phyloP scores from a whole-genome alignment of 2,113 vertebrate species.

The Rhadina sibilatrix region DNA sequence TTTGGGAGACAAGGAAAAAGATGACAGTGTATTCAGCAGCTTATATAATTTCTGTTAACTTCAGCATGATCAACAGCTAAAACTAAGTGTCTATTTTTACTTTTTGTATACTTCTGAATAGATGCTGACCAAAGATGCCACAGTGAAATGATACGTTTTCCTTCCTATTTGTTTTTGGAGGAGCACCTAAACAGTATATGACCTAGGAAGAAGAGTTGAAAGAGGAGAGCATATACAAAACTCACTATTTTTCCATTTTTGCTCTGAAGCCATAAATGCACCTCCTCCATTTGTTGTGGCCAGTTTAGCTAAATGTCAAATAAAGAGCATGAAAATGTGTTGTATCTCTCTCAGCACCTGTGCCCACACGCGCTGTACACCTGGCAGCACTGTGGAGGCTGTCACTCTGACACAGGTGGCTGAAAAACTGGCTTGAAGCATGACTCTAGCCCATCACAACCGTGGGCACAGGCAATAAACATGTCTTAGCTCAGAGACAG shows the following conservation, averaged over 20 bases:
- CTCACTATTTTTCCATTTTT: neutral
- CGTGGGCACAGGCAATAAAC: rapidly evolving
- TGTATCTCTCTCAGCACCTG: neutral
- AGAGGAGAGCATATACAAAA: neutral
- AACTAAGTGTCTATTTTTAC: neutral
- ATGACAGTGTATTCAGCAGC: neutral
- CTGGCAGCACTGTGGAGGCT: neutral
- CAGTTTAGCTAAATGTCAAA: neutral
- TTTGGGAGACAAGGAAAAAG: neutral
- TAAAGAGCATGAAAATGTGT: neutral
- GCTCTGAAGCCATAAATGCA: neutral
- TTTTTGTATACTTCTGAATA: neutral
- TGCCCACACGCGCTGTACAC: neutral
- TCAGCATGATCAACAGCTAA: neutral
- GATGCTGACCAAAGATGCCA: neutral
- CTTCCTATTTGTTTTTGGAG: neutral
- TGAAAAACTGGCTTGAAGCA: neutral
- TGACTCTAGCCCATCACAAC: neutral
- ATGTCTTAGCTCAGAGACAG: neutral
- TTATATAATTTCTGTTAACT: neutral
- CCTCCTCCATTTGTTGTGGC: neutral
- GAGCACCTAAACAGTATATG: neutral
- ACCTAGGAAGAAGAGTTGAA: neutral
- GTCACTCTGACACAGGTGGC: neutral
- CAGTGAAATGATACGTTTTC: neutral